phyloP scores from a whole-genome alignment of 30 jellyfish, hydroid and myxozoan species.

The Pseudorhiza aurosa region DNA sequence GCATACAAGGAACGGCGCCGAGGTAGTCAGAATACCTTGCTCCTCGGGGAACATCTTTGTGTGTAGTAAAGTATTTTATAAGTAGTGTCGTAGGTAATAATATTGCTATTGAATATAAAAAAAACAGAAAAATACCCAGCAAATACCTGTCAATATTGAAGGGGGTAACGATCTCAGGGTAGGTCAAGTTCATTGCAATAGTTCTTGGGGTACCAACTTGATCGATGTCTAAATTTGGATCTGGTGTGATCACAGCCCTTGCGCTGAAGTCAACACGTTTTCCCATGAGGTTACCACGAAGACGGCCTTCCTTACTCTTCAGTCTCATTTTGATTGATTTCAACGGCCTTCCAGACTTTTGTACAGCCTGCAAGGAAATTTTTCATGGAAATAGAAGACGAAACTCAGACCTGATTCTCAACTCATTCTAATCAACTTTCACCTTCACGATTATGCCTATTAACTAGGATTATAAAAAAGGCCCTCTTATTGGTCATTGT shows the following conservation, averaged over 20 bases:
- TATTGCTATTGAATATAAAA: too few species aligned
- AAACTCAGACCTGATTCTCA: too few species aligned
- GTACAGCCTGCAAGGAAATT: conserved; percentile 82
- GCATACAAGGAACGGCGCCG: too few species aligned
- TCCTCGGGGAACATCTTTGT: too few species aligned
- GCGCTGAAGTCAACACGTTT: conserved; percentile 99
- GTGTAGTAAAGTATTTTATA: too few species aligned
- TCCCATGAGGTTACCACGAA: conserved; percentile 99
- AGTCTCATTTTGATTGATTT: conserved; percentile 92
- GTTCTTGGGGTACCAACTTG: conserved; percentile 99
- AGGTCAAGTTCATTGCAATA: conserved; percentile 98
- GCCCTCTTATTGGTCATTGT: too few species aligned
- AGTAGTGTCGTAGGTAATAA: too few species aligned
- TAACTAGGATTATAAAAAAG: too few species aligned
- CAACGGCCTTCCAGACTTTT: conserved; percentile 99
- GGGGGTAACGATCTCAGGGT: conserved; percentile 99
- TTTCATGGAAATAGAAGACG: not conserved
- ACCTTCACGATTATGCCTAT: too few species aligned
- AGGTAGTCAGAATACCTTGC: too few species aligned
- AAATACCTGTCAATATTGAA: conserved; percentile 98
- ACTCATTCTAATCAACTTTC: too few species aligned
- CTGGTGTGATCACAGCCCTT: conserved; percentile 99
- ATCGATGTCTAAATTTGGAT: conserved; percentile 98
- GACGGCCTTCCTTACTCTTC: conserved; percentile 98
- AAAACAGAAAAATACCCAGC: too few species aligned